phyloP scores from a whole-genome alignment of 1,140 invertebrate species.

The Aphidius gifuensis region DNA sequence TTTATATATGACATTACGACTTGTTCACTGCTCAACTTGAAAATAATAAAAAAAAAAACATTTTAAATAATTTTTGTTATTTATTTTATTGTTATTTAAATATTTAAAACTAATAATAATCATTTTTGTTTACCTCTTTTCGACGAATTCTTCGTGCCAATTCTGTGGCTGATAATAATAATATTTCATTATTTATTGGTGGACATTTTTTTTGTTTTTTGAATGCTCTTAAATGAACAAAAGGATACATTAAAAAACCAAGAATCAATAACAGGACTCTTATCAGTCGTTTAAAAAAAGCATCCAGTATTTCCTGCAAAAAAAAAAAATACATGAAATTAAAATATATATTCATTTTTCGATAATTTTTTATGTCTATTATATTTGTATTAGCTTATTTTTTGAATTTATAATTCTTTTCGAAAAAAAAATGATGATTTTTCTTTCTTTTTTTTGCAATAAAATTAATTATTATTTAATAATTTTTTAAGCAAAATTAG shows the following conservation, averaged over 20 bases:
- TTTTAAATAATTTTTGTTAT: background rate
- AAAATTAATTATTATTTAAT: too few species aligned
- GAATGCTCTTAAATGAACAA: conserved; percentile 48
- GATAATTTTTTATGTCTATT: too few species aligned
- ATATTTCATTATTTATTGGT: conserved; percentile 58
- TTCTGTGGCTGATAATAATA: conserved; percentile 61
- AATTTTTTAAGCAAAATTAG: too few species aligned
- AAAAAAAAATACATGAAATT: conserved; percentile 4
- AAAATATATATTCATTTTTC: too few species aligned
- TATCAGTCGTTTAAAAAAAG: conserved; percentile 15
- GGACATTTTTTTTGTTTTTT: conserved; percentile 56
- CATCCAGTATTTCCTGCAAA: conserved; percentile 27
- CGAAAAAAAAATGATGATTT: background rate
- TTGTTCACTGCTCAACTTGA: conserved; percentile 58
- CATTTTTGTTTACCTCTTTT: conserved; percentile 52
- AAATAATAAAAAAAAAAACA: conserved; percentile 11
- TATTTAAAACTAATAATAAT: conserved; percentile 9
- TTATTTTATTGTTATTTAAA: background rate
- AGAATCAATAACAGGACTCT: conserved; percentile 39
- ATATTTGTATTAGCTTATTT: background rate
- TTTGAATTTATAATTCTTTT: too few species aligned
- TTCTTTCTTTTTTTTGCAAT: too few species aligned
- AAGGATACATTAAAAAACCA: conserved; percentile 45
- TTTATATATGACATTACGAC: conserved; percentile 64
- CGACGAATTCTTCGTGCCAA: conserved; percentile 61